Evolutionary conservation across 2,797 vertebrate species (phyloP).

Genomic region (Chelon labrosus): DNA sequence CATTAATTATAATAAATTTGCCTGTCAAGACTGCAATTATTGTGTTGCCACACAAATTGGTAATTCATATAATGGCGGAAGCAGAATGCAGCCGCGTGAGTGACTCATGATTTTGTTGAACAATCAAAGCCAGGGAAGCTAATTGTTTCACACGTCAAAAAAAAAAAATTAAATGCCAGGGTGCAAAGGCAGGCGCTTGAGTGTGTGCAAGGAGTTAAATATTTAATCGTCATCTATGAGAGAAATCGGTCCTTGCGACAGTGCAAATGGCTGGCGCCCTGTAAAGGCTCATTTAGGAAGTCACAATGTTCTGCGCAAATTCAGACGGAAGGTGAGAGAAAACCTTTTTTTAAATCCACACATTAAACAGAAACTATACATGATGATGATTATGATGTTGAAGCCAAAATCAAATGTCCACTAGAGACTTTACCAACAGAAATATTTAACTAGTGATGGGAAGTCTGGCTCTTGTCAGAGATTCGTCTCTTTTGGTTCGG

Average conservation of each 20-base stretch:
- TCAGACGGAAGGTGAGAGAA: background rate
- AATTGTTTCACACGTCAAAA: conserved; percentile 59
- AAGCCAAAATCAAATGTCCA: no score
- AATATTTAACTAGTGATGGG: no score
- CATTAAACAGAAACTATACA: background rate
- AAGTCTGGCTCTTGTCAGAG: no score
- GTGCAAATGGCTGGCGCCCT: conserved; percentile 8
- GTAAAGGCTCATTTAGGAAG: conserved; percentile 19
- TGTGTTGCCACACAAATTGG: conserved; percentile 86
- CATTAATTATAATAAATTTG: conserved; percentile 89
- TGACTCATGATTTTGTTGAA: conserved; percentile 83
- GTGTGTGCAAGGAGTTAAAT: conserved; percentile 6
- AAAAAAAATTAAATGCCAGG: conserved; percentile 16
- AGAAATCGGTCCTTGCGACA: conserved; percentile 26
- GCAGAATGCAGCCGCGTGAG: conserved; percentile 78
- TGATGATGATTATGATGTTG: no score
- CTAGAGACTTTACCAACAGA: background rate
- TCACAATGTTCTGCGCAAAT: conserved; percentile 3
- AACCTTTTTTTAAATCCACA: background rate
- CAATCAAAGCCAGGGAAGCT: conserved; percentile 75
- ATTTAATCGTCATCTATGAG: conserved; percentile 14
- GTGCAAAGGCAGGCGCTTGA: background rate
- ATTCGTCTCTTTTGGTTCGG: no score
- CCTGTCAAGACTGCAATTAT: conserved; percentile 87
- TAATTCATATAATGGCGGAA: conserved; percentile 71